phyloP scores from a whole-genome alignment of 2,888 invertebrate genomes.

The Drosophila glabriapex region DNA sequence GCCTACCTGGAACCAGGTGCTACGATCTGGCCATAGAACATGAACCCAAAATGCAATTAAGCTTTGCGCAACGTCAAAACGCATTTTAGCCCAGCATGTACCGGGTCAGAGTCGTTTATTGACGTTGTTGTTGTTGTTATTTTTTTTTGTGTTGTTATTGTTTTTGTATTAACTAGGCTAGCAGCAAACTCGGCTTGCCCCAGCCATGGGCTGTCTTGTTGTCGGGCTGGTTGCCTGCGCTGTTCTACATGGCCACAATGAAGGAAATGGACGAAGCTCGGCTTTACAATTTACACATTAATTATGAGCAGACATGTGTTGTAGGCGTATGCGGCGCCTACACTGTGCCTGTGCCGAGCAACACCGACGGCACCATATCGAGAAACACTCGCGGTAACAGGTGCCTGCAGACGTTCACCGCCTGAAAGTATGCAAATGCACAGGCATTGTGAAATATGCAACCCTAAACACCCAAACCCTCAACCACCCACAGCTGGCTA shows the following conservation, averaged over 20 bases:
- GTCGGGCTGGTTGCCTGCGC: constrained; percentile 66
- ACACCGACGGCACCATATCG: constrained; percentile 12
- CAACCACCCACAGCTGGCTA: constrained; percentile 18
- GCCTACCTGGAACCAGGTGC: constrained; percentile 30
- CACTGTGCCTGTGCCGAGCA: constrained; percentile 18
- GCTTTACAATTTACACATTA: constrained; percentile 82
- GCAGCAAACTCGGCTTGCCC: not conserved
- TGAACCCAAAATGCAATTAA: constrained; percentile 70
- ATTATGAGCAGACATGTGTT: constrained; percentile 82
- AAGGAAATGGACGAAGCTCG: constrained; percentile 57
- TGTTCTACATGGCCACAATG: constrained; percentile 70
- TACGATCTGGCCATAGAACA: constrained; percentile 38
- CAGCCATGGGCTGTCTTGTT: constrained; percentile 46
- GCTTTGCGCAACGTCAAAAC: constrained; percentile 68
- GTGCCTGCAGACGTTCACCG: constrained; percentile 56
- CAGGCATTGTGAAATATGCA: constrained; percentile 75
- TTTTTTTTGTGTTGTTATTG: constrained; percentile 41
- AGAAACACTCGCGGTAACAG: constrained; percentile 68
- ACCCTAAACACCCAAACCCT: not conserved
- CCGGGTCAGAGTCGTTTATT: constrained; percentile 61
- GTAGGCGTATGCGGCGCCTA: constrained; percentile 65
- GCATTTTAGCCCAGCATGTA: constrained; percentile 59
- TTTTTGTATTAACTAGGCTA: constrained; percentile 70
- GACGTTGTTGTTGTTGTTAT: constrained; percentile 46
- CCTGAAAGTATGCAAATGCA: constrained; percentile 75